Percentiles rank a stretch among this genome's conserved stretches.
Evolutionary conservation across 2,113 vertebrate genomes (phyloP).

Genomic region (Engystomops pustulosus): DNA sequence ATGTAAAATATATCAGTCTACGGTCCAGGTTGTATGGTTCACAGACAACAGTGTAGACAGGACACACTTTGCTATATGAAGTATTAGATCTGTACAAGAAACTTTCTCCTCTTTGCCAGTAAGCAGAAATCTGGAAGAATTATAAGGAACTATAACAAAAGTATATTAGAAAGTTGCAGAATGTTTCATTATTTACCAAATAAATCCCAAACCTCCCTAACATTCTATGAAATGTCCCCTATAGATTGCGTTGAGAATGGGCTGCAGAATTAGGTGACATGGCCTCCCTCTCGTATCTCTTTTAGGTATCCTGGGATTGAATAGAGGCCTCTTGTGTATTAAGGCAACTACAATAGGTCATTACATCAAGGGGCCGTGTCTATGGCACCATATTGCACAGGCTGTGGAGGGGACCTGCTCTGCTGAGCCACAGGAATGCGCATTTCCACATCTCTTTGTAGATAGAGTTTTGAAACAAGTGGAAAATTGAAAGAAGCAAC

Average conservation of each 20-base stretch:
- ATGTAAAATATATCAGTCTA: too few species aligned
- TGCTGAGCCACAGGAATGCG: slow-evolving; percentile 45
- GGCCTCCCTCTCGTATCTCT: background rate
- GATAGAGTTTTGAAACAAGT: slow-evolving; percentile 42
- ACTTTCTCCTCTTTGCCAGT: too few species aligned
- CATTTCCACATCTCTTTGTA: slow-evolving; percentile 45
- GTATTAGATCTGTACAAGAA: too few species aligned
- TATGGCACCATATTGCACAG: background rate
- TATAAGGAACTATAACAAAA: too few species aligned
- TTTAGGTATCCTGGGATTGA: background rate
- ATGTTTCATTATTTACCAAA: too few species aligned
- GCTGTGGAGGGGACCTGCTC: slow-evolving; percentile 28
- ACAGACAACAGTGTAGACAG: too few species aligned
- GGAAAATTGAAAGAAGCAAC: slow-evolving; percentile 34
- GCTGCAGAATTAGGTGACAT: background rate
- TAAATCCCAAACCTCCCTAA: too few species aligned
- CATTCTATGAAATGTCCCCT: too few species aligned
- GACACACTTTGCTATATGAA: too few species aligned
- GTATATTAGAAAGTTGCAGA: too few species aligned
- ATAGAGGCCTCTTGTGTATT: slow-evolving; percentile 18
- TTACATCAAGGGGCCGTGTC: slow-evolving; percentile 13
- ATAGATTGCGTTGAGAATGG: background rate
- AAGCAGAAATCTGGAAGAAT: too few species aligned
- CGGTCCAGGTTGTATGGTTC: too few species aligned
- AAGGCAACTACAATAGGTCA: slow-evolving; percentile 1